phyloP scores from a whole-genome alignment of 2,888 invertebrate species.

The Atrina japonica region DNA sequence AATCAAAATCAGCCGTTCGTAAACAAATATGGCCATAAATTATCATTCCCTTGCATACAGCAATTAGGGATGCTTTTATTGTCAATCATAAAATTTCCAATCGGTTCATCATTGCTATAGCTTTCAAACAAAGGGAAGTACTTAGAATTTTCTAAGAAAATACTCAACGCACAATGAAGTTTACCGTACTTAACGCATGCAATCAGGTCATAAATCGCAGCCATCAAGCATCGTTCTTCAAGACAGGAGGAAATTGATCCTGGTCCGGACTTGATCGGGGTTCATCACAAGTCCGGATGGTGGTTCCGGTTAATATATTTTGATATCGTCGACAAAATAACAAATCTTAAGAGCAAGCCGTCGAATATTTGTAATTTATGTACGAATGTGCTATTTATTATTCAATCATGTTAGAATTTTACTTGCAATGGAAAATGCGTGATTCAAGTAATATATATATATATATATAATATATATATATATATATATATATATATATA shows the following conservation, averaged over 20 bases:
- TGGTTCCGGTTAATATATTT: constrained; percentile 38
- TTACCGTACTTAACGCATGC: constrained; percentile 16
- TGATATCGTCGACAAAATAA: not conserved
- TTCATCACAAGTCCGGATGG: constrained; percentile 26
- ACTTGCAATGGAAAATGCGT: not conserved
- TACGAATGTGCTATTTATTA: not conserved
- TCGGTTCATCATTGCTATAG: constrained; percentile 4
- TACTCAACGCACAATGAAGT: constrained; percentile 4
- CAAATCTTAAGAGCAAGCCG: not conserved
- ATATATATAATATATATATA: too few relatives aligned
- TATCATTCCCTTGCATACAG: constrained; percentile 1
- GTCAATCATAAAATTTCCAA: constrained; percentile 18
- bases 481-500: too few relatives aligned
- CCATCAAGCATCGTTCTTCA: constrained; percentile 9
- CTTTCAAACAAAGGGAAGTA: constrained; percentile 36
- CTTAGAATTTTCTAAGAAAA: constrained; percentile 38
- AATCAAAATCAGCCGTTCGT: too few relatives aligned
- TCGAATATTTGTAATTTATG: not conserved
- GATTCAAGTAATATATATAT: too few relatives aligned
- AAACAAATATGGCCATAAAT: constrained; percentile 1
- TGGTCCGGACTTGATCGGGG: constrained; percentile 29
- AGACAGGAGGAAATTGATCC: constrained; percentile 41
- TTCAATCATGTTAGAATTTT: not conserved
- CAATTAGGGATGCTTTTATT: constrained; percentile 15
- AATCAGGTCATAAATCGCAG: constrained; percentile 27